These are phyloP conservation scores for Phrynosoma blainvillii DNA, from an alignment of 2,113 vertebrate species.

Conservation along the genomic window DNA sequence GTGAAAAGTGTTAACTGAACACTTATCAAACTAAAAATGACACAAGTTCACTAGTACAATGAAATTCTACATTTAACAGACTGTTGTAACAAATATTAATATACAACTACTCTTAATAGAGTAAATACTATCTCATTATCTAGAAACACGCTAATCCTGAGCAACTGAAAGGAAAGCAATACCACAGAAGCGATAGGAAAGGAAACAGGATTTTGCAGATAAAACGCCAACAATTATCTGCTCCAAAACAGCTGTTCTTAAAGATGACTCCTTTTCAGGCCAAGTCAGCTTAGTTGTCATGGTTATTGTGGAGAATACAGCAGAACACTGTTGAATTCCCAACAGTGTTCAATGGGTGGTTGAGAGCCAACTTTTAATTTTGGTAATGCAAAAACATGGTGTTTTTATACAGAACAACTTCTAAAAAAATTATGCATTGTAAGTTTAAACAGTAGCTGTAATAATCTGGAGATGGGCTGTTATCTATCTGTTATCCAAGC, in stretches of 20 bases:
- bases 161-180: not conserved
- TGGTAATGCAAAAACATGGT: not conserved
- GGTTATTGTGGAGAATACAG: not conserved
- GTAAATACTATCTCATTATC: not conserved
- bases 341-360: not conserved
- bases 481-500: not conserved
- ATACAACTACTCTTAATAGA: not conserved
- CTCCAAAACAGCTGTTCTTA: not conserved
- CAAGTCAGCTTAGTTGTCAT: not conserved
- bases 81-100: not conserved
- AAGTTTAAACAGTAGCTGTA: not conserved
- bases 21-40: too few relatives aligned
- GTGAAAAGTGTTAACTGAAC: too few relatives aligned
- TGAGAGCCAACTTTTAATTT: conserved; percentile 4
- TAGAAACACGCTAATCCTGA: not conserved
- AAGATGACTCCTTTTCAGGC: not conserved
- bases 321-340: not conserved
- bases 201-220: too few relatives aligned
- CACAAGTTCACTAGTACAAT: not conserved
- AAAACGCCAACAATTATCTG: not conserved
- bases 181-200: not conserved
- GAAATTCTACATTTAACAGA: not conserved
- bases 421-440: not conserved
- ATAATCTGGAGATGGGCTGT: not conserved
- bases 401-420: not conserved